These are phyloP conservation scores for Trinorchestia longiramus DNA, from an alignment of 1,140 invertebrate species.

Conservation along the genomic window DNA sequence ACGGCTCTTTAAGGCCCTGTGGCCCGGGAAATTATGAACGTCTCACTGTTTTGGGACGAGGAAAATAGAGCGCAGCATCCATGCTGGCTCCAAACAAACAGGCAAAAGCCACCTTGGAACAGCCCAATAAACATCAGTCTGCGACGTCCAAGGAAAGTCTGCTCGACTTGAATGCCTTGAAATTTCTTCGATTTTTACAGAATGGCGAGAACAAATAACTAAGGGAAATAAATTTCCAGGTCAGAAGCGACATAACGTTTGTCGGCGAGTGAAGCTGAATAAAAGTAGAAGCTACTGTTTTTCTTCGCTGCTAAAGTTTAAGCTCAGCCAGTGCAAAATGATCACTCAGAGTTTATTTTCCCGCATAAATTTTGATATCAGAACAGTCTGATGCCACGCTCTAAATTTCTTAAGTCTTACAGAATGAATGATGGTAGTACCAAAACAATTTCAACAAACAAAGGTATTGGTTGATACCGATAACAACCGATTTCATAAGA, in stretches of 20 bases:
- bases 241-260: neutral
- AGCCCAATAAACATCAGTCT: slow-evolving; percentile 7
- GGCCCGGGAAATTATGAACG: slow-evolving; percentile 25
- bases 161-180: slow-evolving; percentile 8
- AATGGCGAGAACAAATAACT: neutral
- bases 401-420: neutral
- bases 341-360: neutral
- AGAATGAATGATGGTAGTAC: neutral
- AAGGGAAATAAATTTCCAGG: neutral
- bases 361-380: neutral
- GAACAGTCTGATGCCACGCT: neutral
- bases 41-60: slow-evolving; percentile 15
- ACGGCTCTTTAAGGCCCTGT: slow-evolving; percentile 25
- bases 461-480: too few species aligned
- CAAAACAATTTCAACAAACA: neutral
- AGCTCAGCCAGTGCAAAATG: neutral
- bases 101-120: slow-evolving; percentile 29
- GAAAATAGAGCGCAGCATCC: neutral
- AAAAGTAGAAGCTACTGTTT: neutral
- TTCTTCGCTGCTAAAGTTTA: neutral
- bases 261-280: neutral
- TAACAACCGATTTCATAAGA: too few species aligned
- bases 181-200: slow-evolving; percentile 16
- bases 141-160: neutral
- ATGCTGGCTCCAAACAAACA: neutral